Conservation (phyloP, 2,888 invertebrate genomes). For the Hypselothyrea guttata region DNA sequence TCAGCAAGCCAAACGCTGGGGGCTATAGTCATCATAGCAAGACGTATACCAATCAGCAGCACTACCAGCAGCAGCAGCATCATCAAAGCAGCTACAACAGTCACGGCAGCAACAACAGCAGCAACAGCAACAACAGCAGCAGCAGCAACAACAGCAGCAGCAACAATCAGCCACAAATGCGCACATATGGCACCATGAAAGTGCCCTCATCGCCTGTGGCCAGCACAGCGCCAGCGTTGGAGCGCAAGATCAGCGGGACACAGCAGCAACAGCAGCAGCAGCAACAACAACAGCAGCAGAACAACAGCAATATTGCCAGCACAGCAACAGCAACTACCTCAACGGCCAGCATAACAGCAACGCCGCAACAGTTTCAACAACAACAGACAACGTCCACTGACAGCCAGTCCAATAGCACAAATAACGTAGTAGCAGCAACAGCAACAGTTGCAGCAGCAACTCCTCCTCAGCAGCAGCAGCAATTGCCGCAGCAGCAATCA, state of each 20-base stretch:
- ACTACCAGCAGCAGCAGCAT: slow-evolving; percentile 78
- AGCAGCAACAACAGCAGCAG: slow-evolving; percentile 28
- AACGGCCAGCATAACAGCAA: slow-evolving; percentile 82
- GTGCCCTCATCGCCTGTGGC: slow-evolving; percentile 82
- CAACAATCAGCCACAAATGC: slow-evolving; percentile 80
- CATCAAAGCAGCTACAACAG: slow-evolving; percentile 50
- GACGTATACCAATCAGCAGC: slow-evolving; percentile 76
- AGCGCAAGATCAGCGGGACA: slow-evolving; percentile 82
- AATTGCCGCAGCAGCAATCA: slow-evolving; percentile 27
- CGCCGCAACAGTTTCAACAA: slow-evolving; percentile 76
- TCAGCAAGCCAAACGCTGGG: slow-evolving; percentile 26
- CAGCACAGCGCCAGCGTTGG: slow-evolving; percentile 82
- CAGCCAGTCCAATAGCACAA: slow-evolving; percentile 42
- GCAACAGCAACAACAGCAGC: slow-evolving; percentile 11
- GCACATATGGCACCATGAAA: slow-evolving; percentile 80
- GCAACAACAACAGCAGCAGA: slow-evolving; percentile 27
- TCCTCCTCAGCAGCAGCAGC: slow-evolving; percentile 39
- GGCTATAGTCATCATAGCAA: slow-evolving; percentile 67
- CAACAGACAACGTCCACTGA: slow-evolving; percentile 64
- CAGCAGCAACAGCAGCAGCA: slow-evolving; percentile 34
- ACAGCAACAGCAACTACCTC: slow-evolving; percentile 83
- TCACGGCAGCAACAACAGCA: slow-evolving; percentile 23
- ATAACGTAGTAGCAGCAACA: slow-evolving; percentile 32
- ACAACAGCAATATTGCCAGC: slow-evolving; percentile 55
- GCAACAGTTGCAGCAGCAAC: slow-evolving; percentile 33